Evolutionary conservation across 2,113 vertebrate species (phyloP).

Genomic region (Spheniscus mendiculus): DNA sequence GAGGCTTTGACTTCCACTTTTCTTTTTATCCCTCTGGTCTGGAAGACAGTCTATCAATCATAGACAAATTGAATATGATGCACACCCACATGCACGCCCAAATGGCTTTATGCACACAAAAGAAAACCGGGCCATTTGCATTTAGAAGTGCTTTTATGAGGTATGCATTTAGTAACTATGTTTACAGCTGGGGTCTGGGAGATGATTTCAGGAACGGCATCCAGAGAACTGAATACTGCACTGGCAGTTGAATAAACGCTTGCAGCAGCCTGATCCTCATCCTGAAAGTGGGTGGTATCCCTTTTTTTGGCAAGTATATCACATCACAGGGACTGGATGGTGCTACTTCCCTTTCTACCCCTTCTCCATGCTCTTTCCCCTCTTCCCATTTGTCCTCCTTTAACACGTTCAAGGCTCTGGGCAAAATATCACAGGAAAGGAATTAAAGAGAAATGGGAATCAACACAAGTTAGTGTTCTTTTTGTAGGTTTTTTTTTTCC

Average conservation of each 20-base stretch:
- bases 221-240: background rate
- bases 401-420: background rate
- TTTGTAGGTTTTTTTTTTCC: background rate
- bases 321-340: background rate
- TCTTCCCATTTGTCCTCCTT: background rate
- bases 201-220: background rate
- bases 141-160: conserved; percentile 44
- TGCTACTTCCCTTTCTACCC: background rate
- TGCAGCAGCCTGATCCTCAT: background rate
- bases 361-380: background rate
- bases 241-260: background rate
- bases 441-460: background rate
- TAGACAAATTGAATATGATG: background rate
- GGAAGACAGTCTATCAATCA: conserved; percentile 50
- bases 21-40: conserved; percentile 40
- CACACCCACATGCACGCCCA: background rate
- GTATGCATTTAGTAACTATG: conserved; percentile 23
- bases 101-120: conserved; percentile 18
- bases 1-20: conserved; percentile 67
- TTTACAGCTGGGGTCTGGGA: conserved; percentile 23
- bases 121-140: background rate
- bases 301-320: background rate
- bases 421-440: background rate
- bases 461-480: background rate
- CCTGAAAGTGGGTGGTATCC: background rate